Conservation (phyloP, 2,888 invertebrate species). For the Eristalis intricaria region DNA sequence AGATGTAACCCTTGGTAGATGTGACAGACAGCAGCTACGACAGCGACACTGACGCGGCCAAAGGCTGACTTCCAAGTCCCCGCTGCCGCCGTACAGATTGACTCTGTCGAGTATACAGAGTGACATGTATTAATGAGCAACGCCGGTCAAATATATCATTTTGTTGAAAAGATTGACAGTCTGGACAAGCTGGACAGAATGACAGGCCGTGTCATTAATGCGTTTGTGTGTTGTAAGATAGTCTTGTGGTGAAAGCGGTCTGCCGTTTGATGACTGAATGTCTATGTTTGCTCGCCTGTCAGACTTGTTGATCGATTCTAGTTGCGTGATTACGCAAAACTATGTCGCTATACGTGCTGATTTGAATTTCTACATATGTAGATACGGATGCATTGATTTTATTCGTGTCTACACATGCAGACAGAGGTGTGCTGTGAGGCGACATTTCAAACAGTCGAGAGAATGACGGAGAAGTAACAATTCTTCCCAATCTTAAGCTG, state of each 20-base stretch:
- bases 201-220: slow-evolving; percentile 64
- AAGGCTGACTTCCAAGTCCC: slow-evolving; percentile 59
- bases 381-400: background rate
- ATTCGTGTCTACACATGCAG: background rate
- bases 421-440: background rate
- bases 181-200: slow-evolving; percentile 65
- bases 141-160: slow-evolving; percentile 70
- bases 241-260: slow-evolving; percentile 52
- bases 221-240: slow-evolving; percentile 23
- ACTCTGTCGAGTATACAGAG: slow-evolving; percentile 64
- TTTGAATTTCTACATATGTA: slow-evolving; percentile 48
- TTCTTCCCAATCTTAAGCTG: slow-evolving; percentile 30
- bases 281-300: slow-evolving; percentile 51
- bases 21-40: slow-evolving; percentile 50
- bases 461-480: background rate
- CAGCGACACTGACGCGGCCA: slow-evolving; percentile 39
- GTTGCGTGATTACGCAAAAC: slow-evolving; percentile 68
- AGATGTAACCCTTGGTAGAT: slow-evolving; percentile 65
- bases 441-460: background rate
- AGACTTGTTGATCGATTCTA: slow-evolving; percentile 61
- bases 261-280: slow-evolving; percentile 55
- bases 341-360: slow-evolving; percentile 57
- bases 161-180: slow-evolving; percentile 69
- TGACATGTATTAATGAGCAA: slow-evolving; percentile 70
- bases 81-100: slow-evolving; percentile 44